Percentiles rank a stretch among this genome's conserved stretches.
Conservation (phyloP, 2,888 invertebrate genomes). For the Stictocephala bisonia region DNA sequence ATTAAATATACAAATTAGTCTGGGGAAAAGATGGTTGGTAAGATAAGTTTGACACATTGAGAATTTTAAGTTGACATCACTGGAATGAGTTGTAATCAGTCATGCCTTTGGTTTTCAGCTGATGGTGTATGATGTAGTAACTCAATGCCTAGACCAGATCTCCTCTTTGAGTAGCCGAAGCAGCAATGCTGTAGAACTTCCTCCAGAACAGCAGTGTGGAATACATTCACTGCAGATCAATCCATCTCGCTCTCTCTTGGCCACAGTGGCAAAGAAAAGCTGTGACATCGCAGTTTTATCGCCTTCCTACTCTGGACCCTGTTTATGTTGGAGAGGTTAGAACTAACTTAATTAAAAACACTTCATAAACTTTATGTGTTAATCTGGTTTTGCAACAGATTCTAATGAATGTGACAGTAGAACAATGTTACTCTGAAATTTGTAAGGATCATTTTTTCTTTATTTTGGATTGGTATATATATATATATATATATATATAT, state of each 20-base stretch:
- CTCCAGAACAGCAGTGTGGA: slow-evolving; percentile 75
- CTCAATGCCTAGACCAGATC: slow-evolving; percentile 87
- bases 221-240: slow-evolving; percentile 95
- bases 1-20: no score
- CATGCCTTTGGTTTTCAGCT: slow-evolving; percentile 73
- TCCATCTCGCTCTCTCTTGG: slow-evolving; percentile 89
- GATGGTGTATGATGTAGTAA: slow-evolving; percentile 92
- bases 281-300: slow-evolving; percentile 90
- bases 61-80: no score
- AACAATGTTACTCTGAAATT: no score
- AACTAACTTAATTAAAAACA: not conserved
- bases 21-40: no score
- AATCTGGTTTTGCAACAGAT: no score
- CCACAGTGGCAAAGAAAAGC: slow-evolving; percentile 92
- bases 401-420: no score
- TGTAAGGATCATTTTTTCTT: no score
- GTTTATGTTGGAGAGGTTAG: slow-evolving; percentile 88
- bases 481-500: no score
- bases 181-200: slow-evolving; percentile 69
- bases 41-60: no score
- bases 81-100: no score
- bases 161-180: slow-evolving; percentile 81
- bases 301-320: slow-evolving; percentile 94
- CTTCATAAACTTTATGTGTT: no score
- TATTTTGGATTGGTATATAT: no score